Evolutionary conservation across 2,113 vertebrate species (phyloP), one percentile per base, ranked within the genome.

Genomic region (Leiothrix lutea): DNA sequence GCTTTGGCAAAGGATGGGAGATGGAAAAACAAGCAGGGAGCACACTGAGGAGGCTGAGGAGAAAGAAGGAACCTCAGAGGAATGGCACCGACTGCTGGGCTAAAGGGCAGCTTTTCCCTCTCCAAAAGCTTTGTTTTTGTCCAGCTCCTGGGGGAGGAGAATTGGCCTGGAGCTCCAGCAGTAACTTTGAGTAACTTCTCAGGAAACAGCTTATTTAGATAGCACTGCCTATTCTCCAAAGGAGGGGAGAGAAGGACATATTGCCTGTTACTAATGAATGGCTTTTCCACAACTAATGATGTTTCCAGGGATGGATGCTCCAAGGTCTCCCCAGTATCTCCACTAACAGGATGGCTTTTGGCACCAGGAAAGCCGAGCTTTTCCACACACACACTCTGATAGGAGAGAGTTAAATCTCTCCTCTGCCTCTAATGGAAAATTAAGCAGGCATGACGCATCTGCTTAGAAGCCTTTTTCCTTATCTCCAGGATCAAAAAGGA

Each of bases 121-220:
- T 71, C 56, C 12, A 1, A 82, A 28, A 75, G 67, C 60, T 80
- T 88, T 90, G 56, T 88, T 88, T 90, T 85, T 95, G 82, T 50
- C 61, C 1, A 0, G 69, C 69, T 88, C 51, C 45, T 36, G 90
- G 65, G 92, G 91, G 96, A 94, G 90, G 94, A 94, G 94, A 90
- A 54, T n/a, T 94, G 96, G 94, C 88, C 92, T 67, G 35, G 29
- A 87, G 78, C 80, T 94, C 4, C 64, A 90, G 71, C 93, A 96
- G 94, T 57, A 93, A 94, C 92, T 97, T 84, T 91, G 95, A 97
- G 69, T 89, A 95, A 95, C 92, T 94, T 10, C 96, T 96, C 96
- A 97, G 96, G 94, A 95, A 97, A 96, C 94, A 96, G 96, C 94
- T 95, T 97, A 94, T 97, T 97, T 96, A 95, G 95, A 96, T 94